Conservation (phyloP, 1,140 invertebrate species). For the Calephelis nemesis region DNA sequence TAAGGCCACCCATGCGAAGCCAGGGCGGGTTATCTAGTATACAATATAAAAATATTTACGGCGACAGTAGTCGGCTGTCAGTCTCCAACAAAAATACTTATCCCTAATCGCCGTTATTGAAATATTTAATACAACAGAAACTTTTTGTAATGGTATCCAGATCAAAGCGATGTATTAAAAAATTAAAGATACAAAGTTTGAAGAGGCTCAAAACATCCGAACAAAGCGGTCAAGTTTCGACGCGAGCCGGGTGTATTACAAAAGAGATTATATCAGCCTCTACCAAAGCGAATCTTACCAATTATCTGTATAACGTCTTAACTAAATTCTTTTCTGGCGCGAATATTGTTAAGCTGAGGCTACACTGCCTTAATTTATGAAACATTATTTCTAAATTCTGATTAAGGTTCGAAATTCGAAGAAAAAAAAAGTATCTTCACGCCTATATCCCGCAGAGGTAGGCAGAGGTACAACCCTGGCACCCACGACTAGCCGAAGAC, state of each 20-base stretch:
- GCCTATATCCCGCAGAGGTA: too few relatives aligned
- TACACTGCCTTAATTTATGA: not conserved
- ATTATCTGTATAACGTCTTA: constrained; percentile 44
- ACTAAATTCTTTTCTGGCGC: constrained; percentile 31
- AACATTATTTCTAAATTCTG: too few relatives aligned
- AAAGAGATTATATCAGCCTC: constrained; percentile 47
- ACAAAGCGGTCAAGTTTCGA: constrained; percentile 21
- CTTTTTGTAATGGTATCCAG: constrained; percentile 11
- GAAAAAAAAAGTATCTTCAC: too few relatives aligned
- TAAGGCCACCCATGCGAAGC: constrained; percentile 6
- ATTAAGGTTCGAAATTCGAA: too few relatives aligned
- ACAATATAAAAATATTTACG: constrained; percentile 2
- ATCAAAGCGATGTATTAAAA: constrained; percentile 8
- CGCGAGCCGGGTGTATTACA: constrained; percentile 35
- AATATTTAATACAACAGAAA: constrained; percentile 19
- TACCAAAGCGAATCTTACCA: constrained; percentile 53
- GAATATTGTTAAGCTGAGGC: not conserved
- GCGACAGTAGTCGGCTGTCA: constrained; percentile 8
- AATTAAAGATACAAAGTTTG: constrained; percentile 13
- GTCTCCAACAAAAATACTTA: constrained; percentile 2
- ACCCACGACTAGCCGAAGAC: too few relatives aligned
- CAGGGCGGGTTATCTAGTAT: not conserved
- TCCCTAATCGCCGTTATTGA: constrained; percentile 17
- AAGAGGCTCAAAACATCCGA: constrained; percentile 16
- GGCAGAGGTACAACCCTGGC: too few relatives aligned